Evolutionary conservation across 2,888 invertebrate genomes (phyloP).

Genomic region (Dynastes tityus): DNA sequence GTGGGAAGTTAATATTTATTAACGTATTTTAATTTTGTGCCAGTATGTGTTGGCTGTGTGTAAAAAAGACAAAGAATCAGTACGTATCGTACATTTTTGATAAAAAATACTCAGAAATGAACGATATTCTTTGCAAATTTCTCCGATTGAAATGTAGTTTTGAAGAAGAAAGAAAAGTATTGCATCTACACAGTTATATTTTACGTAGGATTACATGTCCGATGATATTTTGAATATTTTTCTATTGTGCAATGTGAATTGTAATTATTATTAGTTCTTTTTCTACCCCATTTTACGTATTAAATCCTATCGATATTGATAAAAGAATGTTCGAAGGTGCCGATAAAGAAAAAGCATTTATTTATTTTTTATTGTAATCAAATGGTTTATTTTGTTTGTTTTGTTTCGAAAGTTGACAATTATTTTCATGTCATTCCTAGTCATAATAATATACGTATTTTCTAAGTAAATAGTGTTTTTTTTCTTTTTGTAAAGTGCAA

Average conservation of each 20-base stretch:
- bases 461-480: slow-evolving; percentile 21
- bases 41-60: slow-evolving; percentile 30
- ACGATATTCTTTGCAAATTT: too few relatives aligned
- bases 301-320: too few relatives aligned
- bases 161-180: too few relatives aligned
- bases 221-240: background rate
- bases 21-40: slow-evolving; percentile 2
- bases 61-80: background rate
- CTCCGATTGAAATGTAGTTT: too few relatives aligned
- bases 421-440: slow-evolving; percentile 11
- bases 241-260: background rate
- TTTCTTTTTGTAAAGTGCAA: background rate
- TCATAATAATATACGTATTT: slow-evolving; percentile 31
- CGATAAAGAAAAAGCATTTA: too few relatives aligned
- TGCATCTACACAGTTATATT: too few relatives aligned
- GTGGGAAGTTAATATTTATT: background rate
- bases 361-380: background rate
- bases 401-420: too few relatives aligned
- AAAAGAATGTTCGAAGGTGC: too few relatives aligned
- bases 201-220: background rate
- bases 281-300: too few relatives aligned
- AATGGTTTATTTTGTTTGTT: background rate
- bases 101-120: background rate
- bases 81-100: too few relatives aligned
- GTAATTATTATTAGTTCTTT: too few relatives aligned